Evolutionary conservation across 2,888 invertebrate species (phyloP).

Genomic region (Colostygia pectinataria): DNA sequence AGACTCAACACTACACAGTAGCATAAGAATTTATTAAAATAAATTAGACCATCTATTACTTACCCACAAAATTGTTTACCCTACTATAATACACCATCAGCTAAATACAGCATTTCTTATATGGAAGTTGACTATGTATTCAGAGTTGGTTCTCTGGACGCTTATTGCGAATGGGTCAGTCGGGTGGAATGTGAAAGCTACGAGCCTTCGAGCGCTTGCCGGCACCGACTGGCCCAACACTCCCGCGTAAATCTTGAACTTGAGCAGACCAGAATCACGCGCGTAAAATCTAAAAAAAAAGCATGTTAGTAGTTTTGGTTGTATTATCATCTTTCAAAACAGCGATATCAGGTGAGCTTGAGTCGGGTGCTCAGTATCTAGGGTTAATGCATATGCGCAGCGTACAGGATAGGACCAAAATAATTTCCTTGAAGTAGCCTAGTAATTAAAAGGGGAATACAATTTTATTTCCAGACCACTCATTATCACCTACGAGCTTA

Average conservation of each 20-base stretch:
- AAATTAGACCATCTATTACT: slow-evolving; percentile 12
- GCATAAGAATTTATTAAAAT: slow-evolving; percentile 23
- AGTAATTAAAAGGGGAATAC: too few relatives aligned
- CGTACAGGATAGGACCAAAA: too few relatives aligned
- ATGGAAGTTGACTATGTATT: slow-evolving; percentile 98
- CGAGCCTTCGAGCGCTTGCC: slow-evolving; percentile 89
- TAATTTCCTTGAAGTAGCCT: too few relatives aligned
- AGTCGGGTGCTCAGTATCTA: too few relatives aligned
- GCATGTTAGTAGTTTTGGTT: neutral
- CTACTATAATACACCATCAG: slow-evolving; percentile 39
- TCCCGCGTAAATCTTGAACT: slow-evolving; percentile 95
- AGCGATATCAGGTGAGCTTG: too few relatives aligned
- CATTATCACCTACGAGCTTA: too few relatives aligned
- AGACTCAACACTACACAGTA: slow-evolving; percentile 35
- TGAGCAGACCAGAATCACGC: slow-evolving; percentile 90
- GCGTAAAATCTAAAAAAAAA: slow-evolving; percentile 87
- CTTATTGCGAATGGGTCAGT: slow-evolving; percentile 98
- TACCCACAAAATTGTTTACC: neutral
- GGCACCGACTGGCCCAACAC: slow-evolving; percentile 88
- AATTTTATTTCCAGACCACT: too few relatives aligned
- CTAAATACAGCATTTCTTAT: slow-evolving; percentile 86
- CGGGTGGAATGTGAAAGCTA: slow-evolving; percentile 98
- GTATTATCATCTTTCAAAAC: too few relatives aligned
- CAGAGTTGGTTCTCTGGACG: slow-evolving; percentile 95
- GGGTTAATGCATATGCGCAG: too few relatives aligned